Evolutionary conservation across 2,797 vertebrate species (phyloP).

Genomic region (Halcyon smyrnensis): DNA sequence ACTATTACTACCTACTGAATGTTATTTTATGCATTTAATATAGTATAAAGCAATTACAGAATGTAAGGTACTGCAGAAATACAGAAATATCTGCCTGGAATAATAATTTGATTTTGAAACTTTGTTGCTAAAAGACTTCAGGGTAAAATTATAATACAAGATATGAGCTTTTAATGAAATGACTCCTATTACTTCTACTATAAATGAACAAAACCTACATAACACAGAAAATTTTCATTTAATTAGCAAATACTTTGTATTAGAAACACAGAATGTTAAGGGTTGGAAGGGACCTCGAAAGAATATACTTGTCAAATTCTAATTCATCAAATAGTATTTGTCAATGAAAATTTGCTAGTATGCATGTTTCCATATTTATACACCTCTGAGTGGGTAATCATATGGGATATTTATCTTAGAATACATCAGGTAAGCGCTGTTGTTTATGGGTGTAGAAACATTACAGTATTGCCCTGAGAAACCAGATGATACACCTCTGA

Average conservation of each 20-base stretch:
- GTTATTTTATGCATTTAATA: constrained; percentile 45
- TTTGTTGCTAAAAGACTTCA: constrained; percentile 59
- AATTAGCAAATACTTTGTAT: constrained; percentile 53
- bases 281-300: too few relatives aligned
- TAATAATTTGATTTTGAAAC: constrained; percentile 52
- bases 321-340: background rate
- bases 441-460: background rate
- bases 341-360: background rate
- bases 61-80: constrained; percentile 22
- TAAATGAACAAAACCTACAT: background rate
- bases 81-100: constrained; percentile 35
- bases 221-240: background rate
- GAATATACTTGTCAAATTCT: background rate
- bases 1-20: background rate
- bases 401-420: background rate
- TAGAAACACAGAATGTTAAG: background rate
- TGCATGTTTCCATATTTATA: rapidly evolving
- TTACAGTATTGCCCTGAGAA: background rate
- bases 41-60: constrained; percentile 50
- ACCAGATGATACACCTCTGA: background rate
- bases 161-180: constrained; percentile 57
- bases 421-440: background rate
- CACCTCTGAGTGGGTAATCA: rapidly evolving
- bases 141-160: constrained; percentile 23
- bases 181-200: background rate